A percentile compares a stretch with the other conserved stretches of the same genome.
These are phyloP conservation scores for Scotopteryx bipunctaria DNA, from an alignment of 2,888 invertebrate species.

Conservation along the genomic window DNA sequence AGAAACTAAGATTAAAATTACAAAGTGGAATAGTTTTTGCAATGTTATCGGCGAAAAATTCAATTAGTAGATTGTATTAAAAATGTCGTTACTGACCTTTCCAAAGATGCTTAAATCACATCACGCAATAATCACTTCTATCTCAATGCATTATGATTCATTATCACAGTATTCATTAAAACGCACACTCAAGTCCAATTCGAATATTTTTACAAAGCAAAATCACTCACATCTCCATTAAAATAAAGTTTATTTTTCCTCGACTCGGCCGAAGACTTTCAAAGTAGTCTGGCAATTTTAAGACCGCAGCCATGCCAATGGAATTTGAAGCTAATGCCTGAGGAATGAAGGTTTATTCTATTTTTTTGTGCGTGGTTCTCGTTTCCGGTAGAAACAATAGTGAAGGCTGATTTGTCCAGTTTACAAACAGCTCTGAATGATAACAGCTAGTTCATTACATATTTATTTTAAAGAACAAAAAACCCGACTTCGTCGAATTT, in stretches of 20 bases:
- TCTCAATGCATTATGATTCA: conserved; percentile 10
- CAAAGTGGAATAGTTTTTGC: conserved; percentile 19
- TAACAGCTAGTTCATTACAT: conserved; percentile 10
- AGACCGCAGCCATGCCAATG: conserved; percentile 7
- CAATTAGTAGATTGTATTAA: conserved; percentile 24
- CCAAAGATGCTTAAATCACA: conserved; percentile 1
- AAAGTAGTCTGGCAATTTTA: conserved; percentile 13
- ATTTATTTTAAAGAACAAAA: too few relatives aligned
- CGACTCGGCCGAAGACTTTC: not conserved
- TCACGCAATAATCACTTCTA: conserved; percentile 11
- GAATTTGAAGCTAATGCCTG: conserved; percentile 25
- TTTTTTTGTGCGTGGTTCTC: conserved; percentile 28
- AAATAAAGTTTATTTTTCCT: conserved; percentile 5
- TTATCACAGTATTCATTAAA: conserved; percentile 6
- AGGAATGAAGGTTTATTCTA: conserved; percentile 30
- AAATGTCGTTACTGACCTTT: conserved; percentile 28
- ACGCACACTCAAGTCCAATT: not conserved
- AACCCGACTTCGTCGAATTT: too few relatives aligned
- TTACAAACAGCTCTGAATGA: conserved; percentile 24
- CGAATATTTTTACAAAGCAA: not conserved
- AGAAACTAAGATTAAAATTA: conserved; percentile 14
- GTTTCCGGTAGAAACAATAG: conserved; percentile 48
- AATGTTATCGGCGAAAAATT: conserved; percentile 23
- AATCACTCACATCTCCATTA: not conserved
- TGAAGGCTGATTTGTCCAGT: conserved; percentile 46